These are phyloP conservation scores for Ptychodera flava DNA, from an alignment of 35 echinoderm and acorn worm species.

Conservation along the genomic window DNA sequence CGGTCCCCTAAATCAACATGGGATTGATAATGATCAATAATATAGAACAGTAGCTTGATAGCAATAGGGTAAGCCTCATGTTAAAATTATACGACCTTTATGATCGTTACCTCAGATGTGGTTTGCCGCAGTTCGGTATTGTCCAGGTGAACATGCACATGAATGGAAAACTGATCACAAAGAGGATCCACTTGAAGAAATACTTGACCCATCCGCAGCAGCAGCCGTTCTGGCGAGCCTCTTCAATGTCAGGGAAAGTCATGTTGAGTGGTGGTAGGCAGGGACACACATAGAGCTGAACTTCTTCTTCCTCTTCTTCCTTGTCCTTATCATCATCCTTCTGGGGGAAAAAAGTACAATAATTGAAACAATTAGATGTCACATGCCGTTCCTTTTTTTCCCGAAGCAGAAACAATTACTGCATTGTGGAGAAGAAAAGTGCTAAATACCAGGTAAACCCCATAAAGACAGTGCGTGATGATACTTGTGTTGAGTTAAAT, in stretches of 20 bases:
- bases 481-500: too few relatives aligned
- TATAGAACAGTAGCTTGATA: background rate
- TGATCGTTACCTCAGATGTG: slow-evolving; percentile 8
- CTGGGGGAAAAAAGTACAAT: too few relatives aligned
- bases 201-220: slow-evolving; percentile 46
- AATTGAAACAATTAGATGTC: too few relatives aligned
- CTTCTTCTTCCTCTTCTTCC: slow-evolving; percentile 33
- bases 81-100: too few relatives aligned
- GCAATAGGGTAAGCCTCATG: too few relatives aligned
- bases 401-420: too few relatives aligned
- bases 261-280: slow-evolving; percentile 84
- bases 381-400: too few relatives aligned
- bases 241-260: slow-evolving; percentile 78
- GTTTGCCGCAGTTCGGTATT: slow-evolving; percentile 68
- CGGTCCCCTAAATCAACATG: slow-evolving; percentile 3
- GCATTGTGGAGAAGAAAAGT: too few relatives aligned
- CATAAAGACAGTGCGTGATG: too few relatives aligned
- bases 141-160: slow-evolving; percentile 92
- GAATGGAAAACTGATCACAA: slow-evolving; percentile 87
- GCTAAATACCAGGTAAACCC: too few relatives aligned
- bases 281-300: slow-evolving; percentile 36
- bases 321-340: background rate
- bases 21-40: background rate
- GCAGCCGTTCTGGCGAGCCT: slow-evolving; percentile 1
- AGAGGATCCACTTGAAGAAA: slow-evolving; percentile 73